Percentiles rank a stretch among this genome's conserved stretches.
phyloP scores from a whole-genome alignment of 2,113 vertebrate genomes.

The Hoplias malabaricus region DNA sequence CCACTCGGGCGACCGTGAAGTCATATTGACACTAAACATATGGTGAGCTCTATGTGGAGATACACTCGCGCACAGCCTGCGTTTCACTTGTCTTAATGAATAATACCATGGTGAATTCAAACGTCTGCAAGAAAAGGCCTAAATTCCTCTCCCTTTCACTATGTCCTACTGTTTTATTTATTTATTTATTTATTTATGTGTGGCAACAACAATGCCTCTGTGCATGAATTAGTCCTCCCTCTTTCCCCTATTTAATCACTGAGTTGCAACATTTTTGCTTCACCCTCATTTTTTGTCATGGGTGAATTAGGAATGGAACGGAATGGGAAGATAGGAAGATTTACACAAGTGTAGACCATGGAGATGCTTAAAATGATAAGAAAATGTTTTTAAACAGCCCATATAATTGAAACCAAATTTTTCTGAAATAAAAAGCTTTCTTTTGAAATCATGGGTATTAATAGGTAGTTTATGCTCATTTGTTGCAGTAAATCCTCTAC shows the following conservation, averaged over 20 bases:
- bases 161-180: neutral
- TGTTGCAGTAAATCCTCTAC: no score
- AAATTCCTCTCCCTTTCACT: conserved; percentile 42
- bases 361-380: conserved; percentile 2
- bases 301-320: neutral
- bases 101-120: conserved; percentile 74
- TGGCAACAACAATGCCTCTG: conserved; percentile 68
- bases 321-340: neutral
- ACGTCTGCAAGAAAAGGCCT: conserved; percentile 63
- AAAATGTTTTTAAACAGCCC: neutral
- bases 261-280: conserved; percentile 36
- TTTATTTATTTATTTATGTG: conserved; percentile 44
- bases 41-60: conserved; percentile 75
- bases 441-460: no score
- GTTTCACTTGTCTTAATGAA: conserved; percentile 80
- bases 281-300: neutral
- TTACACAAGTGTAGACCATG: neutral
- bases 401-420: neutral
- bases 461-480: no score
- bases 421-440: neutral
- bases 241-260: conserved; percentile 63
- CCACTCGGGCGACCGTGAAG: conserved; percentile 78
- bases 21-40: conserved; percentile 83
- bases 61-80: conserved; percentile 69
- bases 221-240: conserved; percentile 68